Percentiles rank a stretch among this genome's conserved stretches.
phyloP scores from a whole-genome alignment of 2,888 invertebrate species.

The Amblyjoppa fuscipennis region DNA sequence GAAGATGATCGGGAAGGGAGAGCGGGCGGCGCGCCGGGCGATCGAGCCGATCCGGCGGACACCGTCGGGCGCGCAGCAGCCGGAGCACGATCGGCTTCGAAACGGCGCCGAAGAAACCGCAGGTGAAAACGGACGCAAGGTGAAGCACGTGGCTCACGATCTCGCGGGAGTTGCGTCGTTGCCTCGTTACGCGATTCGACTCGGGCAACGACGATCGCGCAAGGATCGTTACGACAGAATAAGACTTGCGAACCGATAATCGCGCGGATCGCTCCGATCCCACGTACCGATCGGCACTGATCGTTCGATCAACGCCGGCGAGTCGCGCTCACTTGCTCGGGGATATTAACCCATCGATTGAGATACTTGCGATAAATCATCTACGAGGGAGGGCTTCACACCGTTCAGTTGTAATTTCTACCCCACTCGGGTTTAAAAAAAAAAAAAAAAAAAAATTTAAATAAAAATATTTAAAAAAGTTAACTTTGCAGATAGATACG shows the following conservation, averaged over 20 bases:
- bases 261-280: background rate
- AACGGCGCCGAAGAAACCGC: slow-evolving; percentile 49
- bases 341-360: background rate
- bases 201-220: slow-evolving; percentile 59
- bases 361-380: background rate
- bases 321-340: background rate
- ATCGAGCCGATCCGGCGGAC: background rate
- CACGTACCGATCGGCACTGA: background rate
- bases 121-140: slow-evolving; percentile 67
- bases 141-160: slow-evolving; percentile 59
- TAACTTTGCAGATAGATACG: no score
- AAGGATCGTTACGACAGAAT: slow-evolving; percentile 68
- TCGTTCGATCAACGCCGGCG: background rate
- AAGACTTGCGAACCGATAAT: background rate
- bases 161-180: slow-evolving; percentile 63
- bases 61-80: slow-evolving; percentile 2
- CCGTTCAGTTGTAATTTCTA: no score
- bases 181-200: slow-evolving; percentile 64
- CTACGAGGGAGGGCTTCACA: background rate
- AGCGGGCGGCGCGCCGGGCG: background rate
- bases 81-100: slow-evolving; percentile 7
- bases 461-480: no score
- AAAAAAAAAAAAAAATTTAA: background rate
- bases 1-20: background rate
- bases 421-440: background rate